phyloP scores from a whole-genome alignment of 2,888 invertebrate genomes.

The Villa cingulata region DNA sequence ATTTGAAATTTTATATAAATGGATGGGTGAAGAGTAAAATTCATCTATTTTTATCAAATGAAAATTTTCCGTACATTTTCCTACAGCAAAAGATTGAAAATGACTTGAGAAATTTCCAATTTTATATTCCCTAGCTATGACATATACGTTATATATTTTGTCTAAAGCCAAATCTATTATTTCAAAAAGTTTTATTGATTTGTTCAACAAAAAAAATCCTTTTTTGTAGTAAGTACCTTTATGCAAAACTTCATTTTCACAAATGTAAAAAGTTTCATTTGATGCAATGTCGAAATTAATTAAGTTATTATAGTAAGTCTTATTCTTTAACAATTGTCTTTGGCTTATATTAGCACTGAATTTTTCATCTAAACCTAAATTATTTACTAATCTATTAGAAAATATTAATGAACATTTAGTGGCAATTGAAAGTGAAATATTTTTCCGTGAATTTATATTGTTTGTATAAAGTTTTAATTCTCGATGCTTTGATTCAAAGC shows the following conservation, averaged over 20 bases:
- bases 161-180: not conserved
- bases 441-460: conserved; percentile 5
- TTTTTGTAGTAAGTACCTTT: conserved; percentile 3
- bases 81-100: not conserved
- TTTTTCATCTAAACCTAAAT: not conserved
- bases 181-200: not conserved
- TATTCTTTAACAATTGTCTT: too few relatives aligned
- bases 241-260: not conserved
- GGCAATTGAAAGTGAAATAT: conserved; percentile 6
- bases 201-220: conserved; percentile 2
- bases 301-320: too few relatives aligned
- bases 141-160: not conserved
- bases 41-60: not conserved
- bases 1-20: not conserved
- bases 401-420: conserved; percentile 8
- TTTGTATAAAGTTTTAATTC: conserved; percentile 7
- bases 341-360: not conserved
- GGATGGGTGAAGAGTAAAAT: not conserved
- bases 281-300: too few relatives aligned
- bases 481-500: conserved; percentile 9
- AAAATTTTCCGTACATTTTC: not conserved
- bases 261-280: not conserved
- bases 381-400: conserved; percentile 3
- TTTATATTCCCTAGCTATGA: not conserved
- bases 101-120: not conserved